Evolutionary conservation across 2,888 invertebrate species (phyloP), one percentile per base, ranked within the genome.

Genomic region (Periphyllus acericola): DNA sequence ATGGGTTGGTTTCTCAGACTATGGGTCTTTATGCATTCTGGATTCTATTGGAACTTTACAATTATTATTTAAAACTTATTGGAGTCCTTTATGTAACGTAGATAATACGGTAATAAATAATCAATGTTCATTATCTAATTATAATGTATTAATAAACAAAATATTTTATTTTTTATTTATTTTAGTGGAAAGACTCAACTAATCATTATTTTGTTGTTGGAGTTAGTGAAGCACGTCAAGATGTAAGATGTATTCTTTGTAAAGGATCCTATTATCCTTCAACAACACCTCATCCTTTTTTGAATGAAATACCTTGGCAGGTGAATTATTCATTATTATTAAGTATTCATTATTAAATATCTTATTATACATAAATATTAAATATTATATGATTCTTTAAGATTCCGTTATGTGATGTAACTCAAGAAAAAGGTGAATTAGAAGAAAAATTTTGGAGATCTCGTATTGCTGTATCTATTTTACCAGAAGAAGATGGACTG

Each of bases 221-320:
- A 89, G 92, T 98, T 0, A 95, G 94, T 89, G 98, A 98, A 92
- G 93, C 93, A 0, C 93, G 94, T 29, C 95, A 96, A 91, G 95
- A 94, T 85, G 93, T 97, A 9, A 94, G 96, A 72, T 96, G 96
- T 25, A 95, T 98, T 46, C 93, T 96, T 84, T 99, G 98, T 90
- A 96, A 97, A 91, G 98, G 98, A n/a, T 93, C 95, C 32, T 93
- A 95, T 29, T 98, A 96, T 92, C 99, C 99, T 0, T 93, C 95
- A 52, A 96, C 97, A 0, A 94, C 95, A 36, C 98, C 98, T 0
- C 94, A 96, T 84, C 98, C 98, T 2, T 95, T 95, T 89, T 93
- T 97, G 9, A 93, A 94, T 25, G 95, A 97, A 91, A 91, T 98
- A 89, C 93, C 94, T 4, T 93, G 97, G 91, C 94, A 94, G 91